phyloP scores from a whole-genome alignment of 2,113 vertebrate genomes.

The Amphiprion ocellaris region DNA sequence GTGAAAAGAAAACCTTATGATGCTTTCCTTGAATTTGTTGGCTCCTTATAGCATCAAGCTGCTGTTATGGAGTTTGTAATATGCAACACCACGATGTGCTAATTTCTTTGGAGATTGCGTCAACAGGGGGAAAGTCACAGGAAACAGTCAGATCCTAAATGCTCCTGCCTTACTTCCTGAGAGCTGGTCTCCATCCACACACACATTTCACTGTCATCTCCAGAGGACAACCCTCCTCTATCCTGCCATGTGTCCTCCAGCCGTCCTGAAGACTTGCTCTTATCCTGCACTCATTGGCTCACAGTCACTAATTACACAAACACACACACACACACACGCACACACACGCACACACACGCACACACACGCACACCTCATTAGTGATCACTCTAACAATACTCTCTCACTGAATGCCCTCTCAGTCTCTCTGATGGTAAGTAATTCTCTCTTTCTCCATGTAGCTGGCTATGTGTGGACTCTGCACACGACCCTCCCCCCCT shows the following conservation, averaged over 20 bases:
- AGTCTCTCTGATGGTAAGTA: slow-evolving; percentile 61
- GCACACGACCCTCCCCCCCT: neutral
- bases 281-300: slow-evolving; percentile 55
- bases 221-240: slow-evolving; percentile 68
- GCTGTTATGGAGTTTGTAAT: slow-evolving; percentile 3
- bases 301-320: slow-evolving; percentile 66
- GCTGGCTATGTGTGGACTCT: slow-evolving; percentile 3
- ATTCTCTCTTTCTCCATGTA: slow-evolving; percentile 43
- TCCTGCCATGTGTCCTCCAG: slow-evolving; percentile 75
- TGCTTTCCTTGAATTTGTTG: neutral
- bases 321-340: slow-evolving; percentile 53
- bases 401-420: slow-evolving; percentile 53
- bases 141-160: neutral
- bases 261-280: slow-evolving; percentile 62
- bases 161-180: slow-evolving; percentile 30
- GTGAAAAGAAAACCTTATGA: neutral
- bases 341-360: slow-evolving; percentile 42
- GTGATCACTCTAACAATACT: slow-evolving; percentile 64
- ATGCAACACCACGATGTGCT: slow-evolving; percentile 18
- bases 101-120: slow-evolving; percentile 24
- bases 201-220: slow-evolving; percentile 68
- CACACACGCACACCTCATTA: slow-evolving; percentile 65
- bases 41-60: neutral
- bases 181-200: neutral
- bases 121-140: neutral